Evolutionary conservation across 2,888 invertebrate species (phyloP).

Genomic region (Drosophila bunnanda): DNA sequence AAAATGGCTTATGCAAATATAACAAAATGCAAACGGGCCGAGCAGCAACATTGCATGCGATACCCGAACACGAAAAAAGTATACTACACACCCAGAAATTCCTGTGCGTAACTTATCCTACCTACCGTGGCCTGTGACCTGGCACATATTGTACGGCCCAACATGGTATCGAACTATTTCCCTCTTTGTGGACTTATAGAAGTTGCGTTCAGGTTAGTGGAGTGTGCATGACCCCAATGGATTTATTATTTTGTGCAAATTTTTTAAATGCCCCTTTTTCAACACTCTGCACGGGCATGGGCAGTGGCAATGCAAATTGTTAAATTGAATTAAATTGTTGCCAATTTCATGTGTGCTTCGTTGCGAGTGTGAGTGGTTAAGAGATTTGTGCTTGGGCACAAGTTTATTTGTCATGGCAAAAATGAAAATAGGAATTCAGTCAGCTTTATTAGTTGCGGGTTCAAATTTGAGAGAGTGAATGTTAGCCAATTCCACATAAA

Average conservation of each 20-base stretch:
- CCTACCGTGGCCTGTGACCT: slow-evolving; percentile 34
- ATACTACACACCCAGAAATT: slow-evolving; percentile 13
- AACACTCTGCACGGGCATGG: not conserved
- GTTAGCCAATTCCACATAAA: not conserved
- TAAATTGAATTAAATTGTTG: slow-evolving; percentile 71
- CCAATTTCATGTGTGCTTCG: slow-evolving; percentile 49
- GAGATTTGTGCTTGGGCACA: slow-evolving; percentile 19
- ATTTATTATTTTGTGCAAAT: slow-evolving; percentile 71
- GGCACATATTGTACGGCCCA: slow-evolving; percentile 29
- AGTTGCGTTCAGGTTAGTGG: slow-evolving; percentile 29
- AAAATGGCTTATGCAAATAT: slow-evolving; percentile 75
- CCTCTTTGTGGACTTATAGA: slow-evolving; percentile 4
- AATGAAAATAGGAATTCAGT: slow-evolving; percentile 39
- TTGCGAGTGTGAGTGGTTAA: slow-evolving; percentile 8
- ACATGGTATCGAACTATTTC: slow-evolving; percentile 4
- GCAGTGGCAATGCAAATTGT: slow-evolving; percentile 47
- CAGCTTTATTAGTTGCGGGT: slow-evolving; percentile 53
- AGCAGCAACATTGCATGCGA: slow-evolving; percentile 23
- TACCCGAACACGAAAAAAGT: slow-evolving; percentile 3
- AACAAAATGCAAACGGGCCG: slow-evolving; percentile 45
- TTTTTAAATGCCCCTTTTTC: slow-evolving; percentile 60
- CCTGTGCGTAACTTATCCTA: slow-evolving; percentile 37
- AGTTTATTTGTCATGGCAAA: slow-evolving; percentile 16
- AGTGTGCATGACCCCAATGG: slow-evolving; percentile 49
- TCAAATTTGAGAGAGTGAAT: not conserved